Percentiles rank a stretch among this genome's conserved stretches.
Evolutionary conservation across 2,888 invertebrate genomes (phyloP).

Genomic region (Orgyia antiqua): DNA sequence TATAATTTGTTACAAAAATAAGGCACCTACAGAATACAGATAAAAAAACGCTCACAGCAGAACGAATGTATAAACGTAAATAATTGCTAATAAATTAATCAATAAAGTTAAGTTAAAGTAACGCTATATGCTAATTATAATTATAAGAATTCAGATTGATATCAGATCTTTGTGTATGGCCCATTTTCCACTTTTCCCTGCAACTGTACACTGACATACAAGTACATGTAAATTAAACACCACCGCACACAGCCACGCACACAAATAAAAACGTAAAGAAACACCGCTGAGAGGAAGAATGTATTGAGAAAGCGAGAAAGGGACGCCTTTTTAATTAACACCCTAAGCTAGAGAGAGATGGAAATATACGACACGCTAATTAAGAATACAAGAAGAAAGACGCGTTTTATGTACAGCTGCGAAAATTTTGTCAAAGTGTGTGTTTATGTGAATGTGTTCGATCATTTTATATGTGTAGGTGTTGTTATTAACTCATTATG

Average conservation of each 20-base stretch:
- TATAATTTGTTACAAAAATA: too few relatives aligned
- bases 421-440: constrained; percentile 51
- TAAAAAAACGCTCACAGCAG: too few relatives aligned
- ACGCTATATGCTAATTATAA: too few relatives aligned
- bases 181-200: constrained; percentile 34
- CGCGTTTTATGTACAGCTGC: constrained; percentile 70
- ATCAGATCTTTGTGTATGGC: too few relatives aligned
- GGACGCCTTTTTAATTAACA: constrained; percentile 72
- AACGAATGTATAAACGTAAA: too few relatives aligned
- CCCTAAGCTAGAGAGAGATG: constrained; percentile 60
- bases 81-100: too few relatives aligned
- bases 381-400: constrained; percentile 84
- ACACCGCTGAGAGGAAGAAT: constrained; percentile 77
- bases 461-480: constrained; percentile 37
- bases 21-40: too few relatives aligned
- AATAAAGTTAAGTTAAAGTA: too few relatives aligned
- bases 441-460: constrained; percentile 38
- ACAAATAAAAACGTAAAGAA: constrained; percentile 78
- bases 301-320: constrained; percentile 78
- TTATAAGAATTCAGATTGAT: too few relatives aligned
- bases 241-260: constrained; percentile 76
- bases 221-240: constrained; percentile 78
- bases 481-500: constrained; percentile 77
- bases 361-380: constrained; percentile 77
- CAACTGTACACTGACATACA: constrained; percentile 70